These are phyloP conservation scores for Nemotelus nigrinus DNA, from an alignment of 2,888 invertebrate genomes.

Conservation along the genomic window DNA sequence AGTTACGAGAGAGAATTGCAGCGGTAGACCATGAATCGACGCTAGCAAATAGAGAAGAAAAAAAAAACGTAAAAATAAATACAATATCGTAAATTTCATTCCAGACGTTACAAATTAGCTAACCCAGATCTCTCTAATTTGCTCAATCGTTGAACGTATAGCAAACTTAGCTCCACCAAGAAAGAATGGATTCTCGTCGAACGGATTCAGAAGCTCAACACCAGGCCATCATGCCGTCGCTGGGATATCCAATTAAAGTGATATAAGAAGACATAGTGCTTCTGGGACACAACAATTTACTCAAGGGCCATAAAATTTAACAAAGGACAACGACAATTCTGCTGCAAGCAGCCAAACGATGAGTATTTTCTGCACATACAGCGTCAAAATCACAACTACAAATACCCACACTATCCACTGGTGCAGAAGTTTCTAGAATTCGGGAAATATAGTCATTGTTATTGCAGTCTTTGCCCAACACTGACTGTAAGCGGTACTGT, in stretches of 20 bases:
- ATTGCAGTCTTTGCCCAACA: not conserved
- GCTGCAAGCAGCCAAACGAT: conserved; percentile 28
- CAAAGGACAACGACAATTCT: conserved; percentile 7
- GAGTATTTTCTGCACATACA: conserved; percentile 14
- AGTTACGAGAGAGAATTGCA: no score
- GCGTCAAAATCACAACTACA: conserved; percentile 5
- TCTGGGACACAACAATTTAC: conserved; percentile 45
- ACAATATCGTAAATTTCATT: conserved; percentile 26
- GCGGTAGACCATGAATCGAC: no score
- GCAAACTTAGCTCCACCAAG: no score
- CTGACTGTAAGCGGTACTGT: not conserved
- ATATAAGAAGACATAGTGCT: conserved; percentile 46
- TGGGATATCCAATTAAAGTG: conserved; percentile 46
- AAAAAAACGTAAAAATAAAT: not conserved
- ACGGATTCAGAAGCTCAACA: conserved; percentile 3
- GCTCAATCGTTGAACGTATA: conserved; percentile 22
- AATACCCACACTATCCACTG: not conserved
- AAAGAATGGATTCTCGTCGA: no score
- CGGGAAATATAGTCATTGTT: conserved; percentile 6
- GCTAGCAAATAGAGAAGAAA: not conserved
- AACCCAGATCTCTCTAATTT: conserved; percentile 36
- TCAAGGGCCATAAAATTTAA: conserved; percentile 43
- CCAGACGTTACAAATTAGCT: conserved; percentile 35
- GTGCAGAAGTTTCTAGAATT: not conserved
- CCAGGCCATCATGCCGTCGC: conserved; percentile 12